Evolutionary conservation across 2,888 invertebrate genomes (phyloP), one percentile per base, ranked within the genome.

Genomic region (Harmothoe impar): DNA sequence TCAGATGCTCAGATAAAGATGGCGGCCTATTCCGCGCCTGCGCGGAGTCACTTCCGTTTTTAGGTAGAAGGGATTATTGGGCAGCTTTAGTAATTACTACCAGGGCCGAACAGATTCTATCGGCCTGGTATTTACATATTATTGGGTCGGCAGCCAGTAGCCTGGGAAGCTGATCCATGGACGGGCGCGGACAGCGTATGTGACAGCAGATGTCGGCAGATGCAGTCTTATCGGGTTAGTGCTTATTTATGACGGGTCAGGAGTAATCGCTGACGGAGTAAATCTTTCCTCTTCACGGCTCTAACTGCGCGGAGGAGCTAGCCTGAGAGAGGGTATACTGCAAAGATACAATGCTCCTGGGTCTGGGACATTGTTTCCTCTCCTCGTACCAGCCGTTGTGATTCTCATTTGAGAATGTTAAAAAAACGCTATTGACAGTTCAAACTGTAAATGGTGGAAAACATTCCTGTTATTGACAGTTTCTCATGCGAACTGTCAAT

Each of bases 1-100:
- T n/a, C n/a, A 72, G 72, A 72, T 72, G 72, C 72, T 15, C 72
- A 72, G 72, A 72, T 72, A 72, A 72, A 72, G 72, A 72, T 72
- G 72, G 72, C 29, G 72, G n/a, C 72, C 29, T 72, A 29, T 15
- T 72, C 72, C 31, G 7, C 29, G 29, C 72, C 72, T 72, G 31
- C 15, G 29, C n/a, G 72, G 25, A 23, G 72, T 72, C 72, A 72
- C 72, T 72, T 72, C 72, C 72, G 72, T 23, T 72, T 29, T 72
- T 29, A 3, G 25, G 72, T 7, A 25, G 72, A 23, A 25, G 72
- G 72, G 72, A 72, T 72, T 72, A 72, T 72, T 15, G 25, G 72
- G 72, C 72, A n/a, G 25, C 20, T 15, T 23, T 29, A 17, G 72
- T 72, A 72, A 15, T 72, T 72, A 72, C 25, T 29, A 72, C 29